A percentile compares a stretch with the other conserved stretches of the same genome.
Evolutionary conservation across 2,797 vertebrate genomes (phyloP).

Genomic region (Leuciscus waleckii): DNA sequence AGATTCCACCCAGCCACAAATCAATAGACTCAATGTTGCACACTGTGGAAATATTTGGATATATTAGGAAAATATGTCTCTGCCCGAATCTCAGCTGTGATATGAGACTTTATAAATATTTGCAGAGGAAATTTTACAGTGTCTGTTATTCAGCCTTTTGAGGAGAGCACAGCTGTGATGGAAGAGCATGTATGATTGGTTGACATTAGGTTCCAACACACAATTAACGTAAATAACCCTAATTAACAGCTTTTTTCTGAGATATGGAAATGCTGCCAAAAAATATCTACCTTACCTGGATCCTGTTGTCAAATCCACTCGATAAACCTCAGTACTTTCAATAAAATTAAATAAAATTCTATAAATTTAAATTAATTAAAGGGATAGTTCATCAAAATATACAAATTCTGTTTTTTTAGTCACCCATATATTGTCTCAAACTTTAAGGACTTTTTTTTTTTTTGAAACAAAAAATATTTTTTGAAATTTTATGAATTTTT

Average conservation of each 20-base stretch:
- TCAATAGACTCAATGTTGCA: conserved; percentile 16
- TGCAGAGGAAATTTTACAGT: conserved; percentile 53
- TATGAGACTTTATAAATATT: conserved; percentile 58
- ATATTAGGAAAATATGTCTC: conserved; percentile 52
- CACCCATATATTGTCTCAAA: neutral
- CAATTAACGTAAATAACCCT: conserved; percentile 66
- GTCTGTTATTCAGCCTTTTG: conserved; percentile 52
- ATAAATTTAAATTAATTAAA: neutral
- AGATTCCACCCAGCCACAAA: conserved; percentile 29
- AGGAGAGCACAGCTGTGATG: conserved; percentile 60
- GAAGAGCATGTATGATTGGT: conserved; percentile 57
- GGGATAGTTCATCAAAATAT: neutral
- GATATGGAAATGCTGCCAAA: conserved; percentile 49
- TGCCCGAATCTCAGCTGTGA: conserved; percentile 43
- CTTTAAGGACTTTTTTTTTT: neutral
- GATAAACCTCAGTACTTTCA: neutral
- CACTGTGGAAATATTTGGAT: conserved; percentile 53
- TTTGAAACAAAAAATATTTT: neutral
- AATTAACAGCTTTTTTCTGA: conserved; percentile 63
- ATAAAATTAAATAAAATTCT: neutral
- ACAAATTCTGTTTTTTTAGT: neutral
- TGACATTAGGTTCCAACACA: conserved; percentile 62
- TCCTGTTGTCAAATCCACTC: conserved; percentile 49
- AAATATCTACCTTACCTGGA: conserved; percentile 34
- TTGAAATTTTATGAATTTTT: neutral